phyloP scores from a whole-genome alignment of 2,888 invertebrate species.

The Apeira syringaria region DNA sequence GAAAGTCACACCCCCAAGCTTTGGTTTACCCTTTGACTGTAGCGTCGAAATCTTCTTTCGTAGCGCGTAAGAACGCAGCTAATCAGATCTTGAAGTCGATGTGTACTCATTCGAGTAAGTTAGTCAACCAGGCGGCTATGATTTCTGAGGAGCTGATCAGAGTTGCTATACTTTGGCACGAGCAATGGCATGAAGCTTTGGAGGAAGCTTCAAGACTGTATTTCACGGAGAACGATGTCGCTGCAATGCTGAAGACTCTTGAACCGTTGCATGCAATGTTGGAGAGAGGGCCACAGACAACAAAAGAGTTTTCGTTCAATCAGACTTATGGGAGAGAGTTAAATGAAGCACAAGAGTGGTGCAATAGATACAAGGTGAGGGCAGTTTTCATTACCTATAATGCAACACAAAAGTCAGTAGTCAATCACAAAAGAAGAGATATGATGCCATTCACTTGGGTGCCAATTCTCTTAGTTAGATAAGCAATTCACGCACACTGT shows the following conservation, averaged over 20 bases:
- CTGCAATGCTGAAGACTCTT: constrained; percentile 97
- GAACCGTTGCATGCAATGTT: constrained; percentile 97
- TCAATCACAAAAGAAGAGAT: too few species aligned
- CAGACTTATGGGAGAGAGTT: constrained; percentile 98
- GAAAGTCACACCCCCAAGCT: constrained; percentile 98
- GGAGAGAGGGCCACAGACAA: constrained; percentile 96
- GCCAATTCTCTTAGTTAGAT: too few species aligned
- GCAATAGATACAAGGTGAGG: constrained; percentile 91
- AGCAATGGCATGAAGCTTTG: constrained; percentile 99
- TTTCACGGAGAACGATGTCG: constrained; percentile 97
- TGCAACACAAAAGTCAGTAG: too few species aligned
- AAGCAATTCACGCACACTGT: too few species aligned
- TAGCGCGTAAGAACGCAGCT: constrained; percentile 93
- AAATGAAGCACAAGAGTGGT: constrained; percentile 97
- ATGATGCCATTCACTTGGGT: too few species aligned
- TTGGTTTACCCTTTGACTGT: constrained; percentile 98
- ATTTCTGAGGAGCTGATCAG: constrained; percentile 98
- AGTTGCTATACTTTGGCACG: constrained; percentile 99
- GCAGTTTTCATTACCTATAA: too few species aligned
- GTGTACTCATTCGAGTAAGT: constrained; percentile 95
- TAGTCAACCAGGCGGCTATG: constrained; percentile 98
- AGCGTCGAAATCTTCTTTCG: constrained; percentile 96
- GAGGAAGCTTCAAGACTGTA: constrained; percentile 96
- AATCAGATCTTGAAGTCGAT: constrained; percentile 97
- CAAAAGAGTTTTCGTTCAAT: constrained; percentile 98